Evolutionary conservation across 30 jellyfish, hydroid and myxozoan species (phyloP).

Genomic region (Aurelia aurita): DNA sequence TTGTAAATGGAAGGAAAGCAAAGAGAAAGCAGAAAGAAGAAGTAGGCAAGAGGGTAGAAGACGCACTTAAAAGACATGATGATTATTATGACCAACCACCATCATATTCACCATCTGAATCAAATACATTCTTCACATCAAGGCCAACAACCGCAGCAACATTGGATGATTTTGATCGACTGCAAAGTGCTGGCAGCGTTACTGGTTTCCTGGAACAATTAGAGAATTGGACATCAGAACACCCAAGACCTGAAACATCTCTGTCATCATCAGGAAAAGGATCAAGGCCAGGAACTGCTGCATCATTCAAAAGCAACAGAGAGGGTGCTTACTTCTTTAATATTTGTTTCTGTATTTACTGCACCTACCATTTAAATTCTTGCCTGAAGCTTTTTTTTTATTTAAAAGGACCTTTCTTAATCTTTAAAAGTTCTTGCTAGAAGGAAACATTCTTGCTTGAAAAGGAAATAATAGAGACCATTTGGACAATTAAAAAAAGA

Average conservation of each 20-base stretch:
- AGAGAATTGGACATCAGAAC: constrained; percentile 76
- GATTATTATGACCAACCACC: constrained; percentile 50
- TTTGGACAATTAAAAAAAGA: too few species aligned
- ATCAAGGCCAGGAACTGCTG: constrained; percentile 72
- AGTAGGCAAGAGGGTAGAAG: constrained; percentile 59
- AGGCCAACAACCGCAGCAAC: constrained; percentile 85
- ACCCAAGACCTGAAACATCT: constrained; percentile 68
- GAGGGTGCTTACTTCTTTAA: constrained; percentile 18
- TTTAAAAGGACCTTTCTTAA: too few species aligned
- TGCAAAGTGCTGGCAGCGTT: constrained; percentile 75
- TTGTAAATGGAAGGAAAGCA: constrained; percentile 71
- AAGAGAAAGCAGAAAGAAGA: constrained; percentile 66
- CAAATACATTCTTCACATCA: constrained; percentile 59
- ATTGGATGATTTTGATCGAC: constrained; percentile 59
- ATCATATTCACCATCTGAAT: constrained; percentile 47
- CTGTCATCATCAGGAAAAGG: constrained; percentile 57
- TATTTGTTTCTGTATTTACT: too few species aligned
- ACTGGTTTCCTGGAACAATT: constrained; percentile 77
- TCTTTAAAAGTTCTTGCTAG: too few species aligned
- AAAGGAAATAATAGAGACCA: too few species aligned
- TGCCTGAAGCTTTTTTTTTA: too few species aligned
- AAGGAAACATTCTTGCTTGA: too few species aligned
- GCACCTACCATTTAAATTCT: too few species aligned
- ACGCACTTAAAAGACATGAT: constrained; percentile 74
- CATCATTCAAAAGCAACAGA: constrained; percentile 44